Conservation (phyloP, 2,888 invertebrate genomes). For the Eudemis profundana region DNA sequence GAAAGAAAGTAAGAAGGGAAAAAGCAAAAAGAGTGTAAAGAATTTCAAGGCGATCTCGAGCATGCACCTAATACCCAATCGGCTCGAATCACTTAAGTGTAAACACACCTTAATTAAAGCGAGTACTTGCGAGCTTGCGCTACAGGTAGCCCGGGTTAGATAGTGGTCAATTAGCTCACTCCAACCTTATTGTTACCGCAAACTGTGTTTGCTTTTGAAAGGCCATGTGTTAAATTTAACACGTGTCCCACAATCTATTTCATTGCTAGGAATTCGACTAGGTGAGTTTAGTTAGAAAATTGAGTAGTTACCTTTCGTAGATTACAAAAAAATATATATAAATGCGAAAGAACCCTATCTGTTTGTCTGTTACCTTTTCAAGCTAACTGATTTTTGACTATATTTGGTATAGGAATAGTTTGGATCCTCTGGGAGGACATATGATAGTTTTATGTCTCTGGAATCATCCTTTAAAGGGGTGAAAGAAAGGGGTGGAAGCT, state of each 20-base stretch:
- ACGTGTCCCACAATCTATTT: neutral
- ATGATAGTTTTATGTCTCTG: too few species aligned
- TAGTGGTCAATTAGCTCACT: constrained; percentile 31
- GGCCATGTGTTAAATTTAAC: neutral
- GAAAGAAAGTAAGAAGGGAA: neutral
- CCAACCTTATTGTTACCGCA: constrained; percentile 34
- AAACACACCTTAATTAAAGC: constrained; percentile 28
- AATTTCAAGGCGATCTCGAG: neutral
- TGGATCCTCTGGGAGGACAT: too few species aligned
- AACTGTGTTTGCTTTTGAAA: constrained; percentile 36
- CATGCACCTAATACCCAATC: neutral
- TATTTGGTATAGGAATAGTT: too few species aligned
- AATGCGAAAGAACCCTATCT: too few species aligned
- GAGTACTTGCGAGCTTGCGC: constrained; percentile 18
- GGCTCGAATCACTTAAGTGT: constrained; percentile 6
- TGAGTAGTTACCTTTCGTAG: too few species aligned
- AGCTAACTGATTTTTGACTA: too few species aligned
- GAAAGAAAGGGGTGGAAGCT: too few species aligned
- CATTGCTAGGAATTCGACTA: too few species aligned
- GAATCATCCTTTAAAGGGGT: too few species aligned
- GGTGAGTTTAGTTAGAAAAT: too few species aligned
- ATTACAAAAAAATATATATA: too few species aligned
- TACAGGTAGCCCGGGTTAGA: constrained; percentile 35
- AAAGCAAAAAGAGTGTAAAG: neutral
- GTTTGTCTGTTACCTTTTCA: too few species aligned